Base-by-base conservation (phyloP, 2,113 vertebrate genomes). In the Prietella phreatophila region DNA sequence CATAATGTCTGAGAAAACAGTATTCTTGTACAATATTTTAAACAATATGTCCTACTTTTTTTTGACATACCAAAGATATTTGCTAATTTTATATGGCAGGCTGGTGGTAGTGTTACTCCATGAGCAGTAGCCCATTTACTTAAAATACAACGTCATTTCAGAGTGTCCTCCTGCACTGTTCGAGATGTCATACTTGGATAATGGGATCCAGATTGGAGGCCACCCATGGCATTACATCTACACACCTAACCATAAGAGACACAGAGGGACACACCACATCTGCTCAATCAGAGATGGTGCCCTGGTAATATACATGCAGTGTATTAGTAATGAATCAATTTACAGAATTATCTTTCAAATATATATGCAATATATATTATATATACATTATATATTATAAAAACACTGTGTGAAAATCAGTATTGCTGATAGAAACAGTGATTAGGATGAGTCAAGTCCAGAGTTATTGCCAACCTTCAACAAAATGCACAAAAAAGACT, bases 181-280 rank as follows among this genome's bases (percentile, higher is more conserved):
- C 92, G 97, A 99, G 92, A 96, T 97, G 83, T 95, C 96, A 69
- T 97, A 96, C 82, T 94, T 97, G 92, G 95, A 97, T 91, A 97
- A 96, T 76, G 95, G 96, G 65, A 95, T 99, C 92, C 97, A 99
- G 94, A 97, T 99, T 75, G 98, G 98, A 93, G 97, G 98, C 86
- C 96, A 96, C 89, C 98, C 98, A 47, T 99, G 97, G 97, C 97
- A 99, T 94, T 99, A 97, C 91, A 99, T 99, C 93, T 96, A 97
- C 93, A 99, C 98, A 56, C 97, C 97, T 58, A 97, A 96, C 61
- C 96, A 97, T 91, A 97, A 96, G 94, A 95, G 94, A 67, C 95
- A 98, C 90, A 94, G 93, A 91, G 98, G 98, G 91, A 95, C 96
- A 89, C 96, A 98, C 94, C 97, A 98, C 92, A 96, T 99, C 93